Evolutionary conservation across 2,113 vertebrate genomes (phyloP).

Genomic region (Lamprologus tigripictilis): DNA sequence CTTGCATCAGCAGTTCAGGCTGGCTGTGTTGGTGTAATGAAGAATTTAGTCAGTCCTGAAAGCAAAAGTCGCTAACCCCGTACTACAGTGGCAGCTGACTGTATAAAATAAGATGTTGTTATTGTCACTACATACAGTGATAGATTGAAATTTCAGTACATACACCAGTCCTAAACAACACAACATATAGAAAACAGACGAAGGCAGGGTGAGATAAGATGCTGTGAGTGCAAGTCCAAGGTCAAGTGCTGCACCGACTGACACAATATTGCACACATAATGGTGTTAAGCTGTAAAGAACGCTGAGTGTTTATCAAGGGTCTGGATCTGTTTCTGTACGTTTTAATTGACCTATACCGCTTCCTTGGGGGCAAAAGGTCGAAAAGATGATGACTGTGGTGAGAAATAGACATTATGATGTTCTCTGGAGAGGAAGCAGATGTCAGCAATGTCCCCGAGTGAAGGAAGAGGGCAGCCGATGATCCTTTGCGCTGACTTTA

Average conservation of each 20-base stretch:
- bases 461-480: neutral
- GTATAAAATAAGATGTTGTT: neutral
- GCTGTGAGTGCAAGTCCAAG: neutral
- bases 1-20: neutral
- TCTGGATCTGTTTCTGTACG: neutral
- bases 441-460: neutral
- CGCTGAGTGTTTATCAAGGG: neutral
- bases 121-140: neutral
- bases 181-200: neutral
- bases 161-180: neutral
- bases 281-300: neutral
- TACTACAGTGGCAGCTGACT: neutral
- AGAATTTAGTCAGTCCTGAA: neutral
- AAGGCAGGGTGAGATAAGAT: neutral
- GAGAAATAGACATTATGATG: neutral
- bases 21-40: neutral
- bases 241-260: neutral
- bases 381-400: neutral
- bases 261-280: neutral
- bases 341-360: neutral
- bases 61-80: accelerated
- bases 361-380: neutral
- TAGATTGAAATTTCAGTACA: neutral
- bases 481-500: neutral
- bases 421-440: neutral